phyloP scores from a whole-genome alignment of 2,797 vertebrate species.

The Triplophysa bombifrons region DNA sequence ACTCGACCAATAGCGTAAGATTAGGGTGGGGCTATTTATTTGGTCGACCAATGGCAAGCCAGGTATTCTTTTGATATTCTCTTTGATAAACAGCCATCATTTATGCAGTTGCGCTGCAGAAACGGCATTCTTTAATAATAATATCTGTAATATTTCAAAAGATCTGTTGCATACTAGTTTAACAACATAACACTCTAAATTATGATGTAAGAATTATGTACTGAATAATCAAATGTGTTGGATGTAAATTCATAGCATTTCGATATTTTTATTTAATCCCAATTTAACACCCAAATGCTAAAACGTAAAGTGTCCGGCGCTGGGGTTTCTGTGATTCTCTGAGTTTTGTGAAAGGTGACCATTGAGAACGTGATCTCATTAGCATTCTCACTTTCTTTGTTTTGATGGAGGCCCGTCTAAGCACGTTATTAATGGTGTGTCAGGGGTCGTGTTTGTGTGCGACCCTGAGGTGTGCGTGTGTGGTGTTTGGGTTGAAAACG shows the following conservation, averaged over 20 bases:
- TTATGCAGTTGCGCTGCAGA: neutral
- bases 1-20: neutral
- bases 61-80: neutral
- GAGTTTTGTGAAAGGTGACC: neutral
- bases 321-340: neutral
- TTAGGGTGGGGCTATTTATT: neutral
- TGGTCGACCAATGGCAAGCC: neutral
- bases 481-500: slow-evolving; percentile 40
- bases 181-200: neutral
- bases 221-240: no score
- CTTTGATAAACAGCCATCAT: neutral
- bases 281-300: neutral
- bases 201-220: no score
- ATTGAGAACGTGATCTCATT: neutral
- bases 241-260: no score
- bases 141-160: neutral
- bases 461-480: slow-evolving; percentile 43
- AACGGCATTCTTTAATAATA: neutral
- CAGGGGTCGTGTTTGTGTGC: slow-evolving; percentile 47
- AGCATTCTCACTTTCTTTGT: slow-evolving; percentile 17
- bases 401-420: slow-evolving; percentile 44
- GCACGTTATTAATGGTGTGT: slow-evolving; percentile 47
- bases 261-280: no score
- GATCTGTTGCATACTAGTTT: neutral
- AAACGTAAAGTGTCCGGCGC: neutral